Base-by-base conservation (phyloP, 2,888 invertebrate genomes). In the Ormyrus nitidulus region DNA sequence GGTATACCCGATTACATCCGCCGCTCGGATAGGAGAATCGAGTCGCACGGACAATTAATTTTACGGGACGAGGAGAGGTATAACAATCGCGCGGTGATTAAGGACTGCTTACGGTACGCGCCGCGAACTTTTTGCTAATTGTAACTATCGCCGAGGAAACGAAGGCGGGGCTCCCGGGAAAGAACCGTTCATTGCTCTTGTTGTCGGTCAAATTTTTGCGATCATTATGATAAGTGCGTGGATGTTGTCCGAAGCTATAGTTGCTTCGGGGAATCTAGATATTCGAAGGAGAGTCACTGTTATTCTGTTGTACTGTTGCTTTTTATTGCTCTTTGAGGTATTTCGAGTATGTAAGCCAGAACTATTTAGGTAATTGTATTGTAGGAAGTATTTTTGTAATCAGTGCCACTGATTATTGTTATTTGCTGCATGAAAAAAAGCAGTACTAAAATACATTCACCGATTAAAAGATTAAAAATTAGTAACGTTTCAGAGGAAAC, bases 71-170 rank as follows among this genome's bases (percentile, higher is more conserved):
- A 56, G 44, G 53, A 56, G 53, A 68, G 51, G n/a, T 44, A 56
- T 53, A 56, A 68, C 53, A 66, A 68, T 34, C 34, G 34, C 4
- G 3, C 34, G 34, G 34, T 4, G 34, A 49, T 71, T 58, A 48
- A 59, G 70, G 58, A 34, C 49, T 49, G 58, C 59, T 59, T 70
- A 59, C 70, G 49, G 70, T 71, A 59, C 58, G 13, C 59, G 34
- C 2, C 0, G 34, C 58, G 48, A 71, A 71, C 13, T 59, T 56
- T 58, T 59, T 71, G 11, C 56, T 46, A 11, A 68, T 11, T 34
- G 6, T 56, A 51, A 56, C 56, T 19, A 68, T 68, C 54, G 10
- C 11, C 44, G 2, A 68, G 34, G 56, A 34, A 34, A 34, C 34
- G 34, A 34, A 34, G 34, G 34, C 34, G 34, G 34, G 34, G 34